A percentile compares a stretch with the other conserved stretches of the same genome.
Conservation (phyloP, 2,888 invertebrate species). For the Agonopterix heracliana region DNA sequence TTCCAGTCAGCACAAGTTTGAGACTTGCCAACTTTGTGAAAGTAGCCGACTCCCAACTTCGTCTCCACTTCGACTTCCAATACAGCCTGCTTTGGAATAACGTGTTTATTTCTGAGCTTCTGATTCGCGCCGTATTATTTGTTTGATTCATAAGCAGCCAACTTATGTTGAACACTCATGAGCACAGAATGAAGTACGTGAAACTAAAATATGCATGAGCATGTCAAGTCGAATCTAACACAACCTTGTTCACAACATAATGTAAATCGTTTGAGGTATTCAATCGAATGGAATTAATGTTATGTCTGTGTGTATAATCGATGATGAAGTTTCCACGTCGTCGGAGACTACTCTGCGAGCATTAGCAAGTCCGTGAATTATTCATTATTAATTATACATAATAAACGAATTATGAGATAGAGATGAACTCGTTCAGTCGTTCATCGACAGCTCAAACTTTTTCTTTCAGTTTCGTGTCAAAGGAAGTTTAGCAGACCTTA, state of each 20-base stretch:
- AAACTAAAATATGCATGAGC: too few species aligned
- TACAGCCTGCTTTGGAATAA: slow-evolving; percentile 34
- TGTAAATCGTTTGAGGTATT: not conserved
- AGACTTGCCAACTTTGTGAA: slow-evolving; percentile 42
- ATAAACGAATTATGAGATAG: slow-evolving; percentile 24
- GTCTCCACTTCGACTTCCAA: slow-evolving; percentile 24
- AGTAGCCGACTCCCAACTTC: slow-evolving; percentile 32
- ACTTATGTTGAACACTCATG: too few species aligned
- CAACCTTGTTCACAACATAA: not conserved
- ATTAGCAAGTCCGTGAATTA: slow-evolving; percentile 13
- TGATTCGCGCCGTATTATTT: too few species aligned
- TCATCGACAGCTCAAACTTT: slow-evolving; percentile 29
- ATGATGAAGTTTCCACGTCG: slow-evolving; percentile 16
- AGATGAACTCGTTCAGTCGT: slow-evolving; percentile 22
- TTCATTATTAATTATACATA: slow-evolving; percentile 17
- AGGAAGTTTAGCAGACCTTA: slow-evolving; percentile 44
- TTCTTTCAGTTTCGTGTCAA: slow-evolving; percentile 35
- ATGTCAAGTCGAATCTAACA: too few species aligned
- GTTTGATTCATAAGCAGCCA: too few species aligned
- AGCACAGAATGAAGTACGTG: too few species aligned
- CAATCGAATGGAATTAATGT: slow-evolving; percentile 8
- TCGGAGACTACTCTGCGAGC: slow-evolving; percentile 8
- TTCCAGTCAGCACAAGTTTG: slow-evolving; percentile 41
- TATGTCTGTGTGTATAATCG: slow-evolving; percentile 9
- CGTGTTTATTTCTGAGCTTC: slow-evolving; percentile 34